Base-by-base conservation (phyloP, 64 coral and sea anemone genomes). In the Montipora sp. region DNA sequence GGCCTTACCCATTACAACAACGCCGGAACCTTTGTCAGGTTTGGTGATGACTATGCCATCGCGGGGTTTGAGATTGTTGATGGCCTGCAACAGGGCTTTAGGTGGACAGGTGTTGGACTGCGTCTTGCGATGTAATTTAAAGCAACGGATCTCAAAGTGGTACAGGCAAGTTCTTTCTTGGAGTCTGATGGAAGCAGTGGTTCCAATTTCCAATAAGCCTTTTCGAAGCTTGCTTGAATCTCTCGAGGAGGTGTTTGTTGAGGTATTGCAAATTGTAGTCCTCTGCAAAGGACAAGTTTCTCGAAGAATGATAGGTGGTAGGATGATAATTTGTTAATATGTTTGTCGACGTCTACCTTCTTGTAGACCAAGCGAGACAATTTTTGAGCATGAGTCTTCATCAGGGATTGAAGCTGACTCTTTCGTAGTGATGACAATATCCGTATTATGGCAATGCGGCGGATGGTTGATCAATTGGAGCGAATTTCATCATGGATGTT, bases 181-280 rank as follows among this genome's bases (percentile, higher is more conserved):
- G 22, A 75, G 12, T 73, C 89, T 71, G 61, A 72, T 48, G 53
- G 7, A 81, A 82, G 67, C 20, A 82, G 19, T 48, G 63, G 66
- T 22, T 91, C 66, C 48, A 91, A 72, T 24, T 18, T 51, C 89
- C 79, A 91, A 65, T 50, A 91, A 47, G 66, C 77, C 15, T 82
- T 91, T 49, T 91, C 46, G 49, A 91, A 83, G 65, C 66, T 91
- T 44, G 78, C 78, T 91, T 91, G 51, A 48, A n/a, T n/a, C n/a
- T n/a, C n/a, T n/a, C n/a, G n/a, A n/a, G n/a, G n/a, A n/a, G n/a
- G n/a, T n/a, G n/a, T n/a, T n/a, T n/a, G n/a, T n/a, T n/a, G n/a
- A n/a, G n/a, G n/a, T n/a, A n/a, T n/a, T n/a, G n/a, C n/a, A n/a
- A n/a, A n/a, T n/a, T n/a, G n/a, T n/a, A n/a, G n/a, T n/a, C n/a